These are phyloP conservation scores for Coryphaenoides rupestris DNA, from an alignment of 2,113 vertebrate genomes.

Conservation along the genomic window DNA sequence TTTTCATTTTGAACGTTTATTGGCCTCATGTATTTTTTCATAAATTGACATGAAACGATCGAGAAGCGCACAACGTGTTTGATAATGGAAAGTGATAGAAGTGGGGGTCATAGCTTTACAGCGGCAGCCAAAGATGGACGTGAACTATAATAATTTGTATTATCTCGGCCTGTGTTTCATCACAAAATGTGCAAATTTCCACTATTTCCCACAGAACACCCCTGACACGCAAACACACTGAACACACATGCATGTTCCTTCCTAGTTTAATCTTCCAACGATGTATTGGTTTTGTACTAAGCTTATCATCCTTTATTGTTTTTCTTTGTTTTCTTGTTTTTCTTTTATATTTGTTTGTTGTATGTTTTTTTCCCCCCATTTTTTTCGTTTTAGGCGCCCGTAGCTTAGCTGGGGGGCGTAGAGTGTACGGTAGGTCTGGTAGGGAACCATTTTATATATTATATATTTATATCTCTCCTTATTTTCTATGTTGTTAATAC, in stretches of 20 bases:
- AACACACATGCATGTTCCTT: constrained; percentile 38
- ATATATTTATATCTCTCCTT: constrained; percentile 33
- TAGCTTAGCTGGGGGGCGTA: constrained; percentile 78
- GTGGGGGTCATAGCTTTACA: constrained; percentile 77
- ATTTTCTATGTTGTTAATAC: constrained; percentile 62
- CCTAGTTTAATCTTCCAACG: constrained; percentile 47
- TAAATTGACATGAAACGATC: constrained; percentile 67
- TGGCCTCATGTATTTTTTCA: constrained; percentile 72
- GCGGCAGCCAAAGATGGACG: constrained; percentile 41
- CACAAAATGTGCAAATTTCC: neutral
- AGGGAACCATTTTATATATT: constrained; percentile 63
- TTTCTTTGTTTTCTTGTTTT: constrained; percentile 62
- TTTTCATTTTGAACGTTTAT: constrained; percentile 59
- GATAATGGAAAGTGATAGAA: constrained; percentile 49
- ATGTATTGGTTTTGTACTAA: constrained; percentile 67
- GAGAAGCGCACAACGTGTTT: constrained; percentile 57
- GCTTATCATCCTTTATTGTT: constrained; percentile 54
- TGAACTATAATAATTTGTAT: constrained; percentile 3
- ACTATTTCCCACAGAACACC: neutral
- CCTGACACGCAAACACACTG: neutral
- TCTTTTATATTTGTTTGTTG: constrained; percentile 36
- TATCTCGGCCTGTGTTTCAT: neutral
- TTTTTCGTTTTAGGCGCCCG: constrained; percentile 69
- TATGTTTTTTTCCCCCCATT: constrained; percentile 19
- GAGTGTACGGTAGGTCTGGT: constrained; percentile 78